A percentile compares a stretch with the other conserved stretches of the same genome.
phyloP scores from a whole-genome alignment of 2,797 vertebrate species.

The Melanotaenia boesemani region DNA sequence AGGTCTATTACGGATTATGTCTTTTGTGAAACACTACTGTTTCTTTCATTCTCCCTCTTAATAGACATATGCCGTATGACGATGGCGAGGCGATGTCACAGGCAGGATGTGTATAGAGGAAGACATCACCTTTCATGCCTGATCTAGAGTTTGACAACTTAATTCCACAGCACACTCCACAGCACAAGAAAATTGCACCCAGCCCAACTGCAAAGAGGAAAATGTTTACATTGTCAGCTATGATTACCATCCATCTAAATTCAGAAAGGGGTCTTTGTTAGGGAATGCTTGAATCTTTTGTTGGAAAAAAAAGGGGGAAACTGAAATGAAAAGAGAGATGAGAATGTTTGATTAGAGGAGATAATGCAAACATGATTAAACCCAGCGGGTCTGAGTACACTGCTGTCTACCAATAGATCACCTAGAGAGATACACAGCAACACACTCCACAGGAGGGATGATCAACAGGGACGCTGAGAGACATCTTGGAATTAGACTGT shows the following conservation, averaged over 20 bases:
- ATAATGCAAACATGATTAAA: conserved; percentile 84
- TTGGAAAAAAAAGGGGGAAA: conserved; percentile 37
- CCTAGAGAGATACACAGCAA: conserved; percentile 74
- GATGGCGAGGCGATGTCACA: conserved; percentile 44
- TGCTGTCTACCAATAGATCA: conserved; percentile 80
- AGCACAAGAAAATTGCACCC: conserved; percentile 73
- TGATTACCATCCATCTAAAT: conserved; percentile 80
- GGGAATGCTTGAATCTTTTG: conserved; percentile 67
- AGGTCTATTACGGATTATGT: conserved; percentile 8
- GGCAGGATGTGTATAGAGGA: conserved; percentile 58
- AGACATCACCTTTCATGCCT: conserved; percentile 62
- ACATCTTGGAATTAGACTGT: conserved; percentile 67
- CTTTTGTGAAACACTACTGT: conserved; percentile 11
- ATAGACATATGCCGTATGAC: conserved; percentile 11
- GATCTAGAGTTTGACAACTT: conserved; percentile 79
- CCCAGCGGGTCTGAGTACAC: conserved; percentile 73
- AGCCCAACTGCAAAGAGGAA: conserved; percentile 70
- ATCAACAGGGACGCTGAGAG: conserved; percentile 64
- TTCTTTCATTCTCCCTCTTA: conserved; percentile 10
- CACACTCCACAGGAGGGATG: conserved; percentile 63
- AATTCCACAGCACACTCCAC: conserved; percentile 78
- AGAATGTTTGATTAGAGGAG: conserved; percentile 80
- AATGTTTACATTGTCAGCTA: conserved; percentile 83
- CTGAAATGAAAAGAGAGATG: conserved; percentile 72
- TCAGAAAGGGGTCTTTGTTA: conserved; percentile 68